Evolutionary conservation across 2,888 invertebrate species (phyloP), one percentile per base, ranked within the genome.

Genomic region (Pammene fasciana): DNA sequence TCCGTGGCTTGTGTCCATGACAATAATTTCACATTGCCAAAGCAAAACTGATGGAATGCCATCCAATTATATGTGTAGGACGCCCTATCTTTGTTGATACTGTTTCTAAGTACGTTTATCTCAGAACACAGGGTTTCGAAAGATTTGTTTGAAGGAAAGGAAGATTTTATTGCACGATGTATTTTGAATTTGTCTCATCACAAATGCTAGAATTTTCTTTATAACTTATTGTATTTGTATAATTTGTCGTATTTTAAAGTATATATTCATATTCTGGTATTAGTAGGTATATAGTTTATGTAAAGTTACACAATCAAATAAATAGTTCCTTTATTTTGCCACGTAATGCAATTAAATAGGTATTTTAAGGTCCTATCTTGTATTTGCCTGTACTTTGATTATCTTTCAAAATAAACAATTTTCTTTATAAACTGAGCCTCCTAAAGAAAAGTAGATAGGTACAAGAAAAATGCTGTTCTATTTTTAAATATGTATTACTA

Each of bases 311-410:
- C 56, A 68, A 72, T 65, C 55, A 67, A 72, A 73, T 73, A 65
- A 73, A 76, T 73, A 76, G 79, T 79, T 79, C 78, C 79, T 78
- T 78, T 79, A 72, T 68, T 78, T 78, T 78, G 75, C 75, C 75
- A 75, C 74, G 59, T 67, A 65, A 65, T 56, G 60, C 45, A 61
- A 61, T 65, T 65, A 65, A 45, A 55, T 65, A 65, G 45, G 13
- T 62, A 62, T 52, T 59, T 41, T 62, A 41, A 62, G 62, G 45
- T 45, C 8, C n/a, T 16, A 14, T 52, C 41, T 18, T 52, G 18
- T 52, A 43, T 62, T 59, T 52, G 62, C 41, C 38, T 41, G 61
- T 62, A 41, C 38, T 38, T 13, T 26, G 41, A n/a, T 54, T 57
- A 16, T 18, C 16, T 59, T 13, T 18, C 13, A 62, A 11, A 36